Conservation (phyloP, 53 echinoderm and acorn worm genomes). For the Glandiceps talaboti region DNA sequence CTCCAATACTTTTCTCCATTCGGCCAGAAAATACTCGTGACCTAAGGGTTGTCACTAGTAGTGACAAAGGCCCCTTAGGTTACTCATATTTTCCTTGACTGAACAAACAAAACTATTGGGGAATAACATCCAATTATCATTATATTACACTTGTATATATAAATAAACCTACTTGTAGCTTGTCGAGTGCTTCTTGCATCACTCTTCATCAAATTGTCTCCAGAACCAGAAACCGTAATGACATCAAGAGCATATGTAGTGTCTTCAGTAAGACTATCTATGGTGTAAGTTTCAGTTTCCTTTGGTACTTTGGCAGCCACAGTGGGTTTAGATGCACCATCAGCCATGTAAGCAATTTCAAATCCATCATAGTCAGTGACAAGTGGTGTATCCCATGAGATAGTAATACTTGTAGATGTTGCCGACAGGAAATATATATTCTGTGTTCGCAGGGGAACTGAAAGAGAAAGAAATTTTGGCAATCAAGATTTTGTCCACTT, state of each 20-base stretch:
- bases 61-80: too few relatives aligned
- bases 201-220: not conserved
- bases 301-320: not conserved
- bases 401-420: constrained; percentile 2
- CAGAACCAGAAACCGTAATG: not conserved
- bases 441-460: not conserved
- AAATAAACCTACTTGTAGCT: not conserved
- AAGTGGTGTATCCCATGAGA: constrained; percentile 7
- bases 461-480: too few relatives aligned
- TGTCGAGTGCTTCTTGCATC: not conserved
- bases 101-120: too few relatives aligned
- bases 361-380: constrained; percentile 14
- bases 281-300: not conserved
- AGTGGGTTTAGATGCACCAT: not conserved
- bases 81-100: too few relatives aligned
- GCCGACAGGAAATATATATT: not conserved
- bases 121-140: too few relatives aligned
- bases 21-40: too few relatives aligned
- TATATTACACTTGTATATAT: too few relatives aligned
- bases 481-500: not conserved
- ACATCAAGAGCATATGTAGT: not conserved
- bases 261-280: not conserved
- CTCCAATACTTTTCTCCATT: too few relatives aligned
- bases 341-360: not conserved
- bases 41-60: too few relatives aligned